Conservation (phyloP, 2,797 vertebrate species). For the Cottoperca gobio region DNA sequence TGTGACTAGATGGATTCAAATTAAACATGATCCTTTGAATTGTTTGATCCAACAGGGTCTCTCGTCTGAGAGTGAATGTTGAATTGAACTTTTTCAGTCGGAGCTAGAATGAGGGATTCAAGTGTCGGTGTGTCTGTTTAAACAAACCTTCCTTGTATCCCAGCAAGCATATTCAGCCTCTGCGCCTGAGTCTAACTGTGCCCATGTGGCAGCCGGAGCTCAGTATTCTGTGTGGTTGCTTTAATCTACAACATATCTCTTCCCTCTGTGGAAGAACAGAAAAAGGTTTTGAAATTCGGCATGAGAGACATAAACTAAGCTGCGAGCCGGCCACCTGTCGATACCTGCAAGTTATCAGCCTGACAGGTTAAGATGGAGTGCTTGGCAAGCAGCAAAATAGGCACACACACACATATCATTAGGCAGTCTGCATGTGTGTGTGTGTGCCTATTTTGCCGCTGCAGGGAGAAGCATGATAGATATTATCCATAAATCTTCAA, state of each 20-base stretch:
- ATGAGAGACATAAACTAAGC: constrained; percentile 27
- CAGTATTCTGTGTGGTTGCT: constrained; percentile 32
- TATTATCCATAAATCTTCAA: constrained; percentile 48
- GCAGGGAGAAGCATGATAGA: constrained; percentile 48
- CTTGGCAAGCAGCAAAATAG: constrained; percentile 46
- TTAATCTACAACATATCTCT: constrained; percentile 25
- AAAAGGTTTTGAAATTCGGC: constrained; percentile 28
- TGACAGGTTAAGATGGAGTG: constrained; percentile 59
- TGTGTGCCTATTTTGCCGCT: constrained; percentile 40
- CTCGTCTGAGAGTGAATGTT: constrained; percentile 1
- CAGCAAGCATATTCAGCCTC: constrained; percentile 7
- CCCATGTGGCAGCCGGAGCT: constrained; percentile 39
- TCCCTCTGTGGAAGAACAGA: neutral
- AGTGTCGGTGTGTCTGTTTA: constrained; percentile 6
- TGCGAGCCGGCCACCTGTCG: constrained; percentile 41
- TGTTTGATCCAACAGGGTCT: constrained; percentile 13
- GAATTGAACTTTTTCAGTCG: neutral
- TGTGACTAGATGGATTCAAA: constrained; percentile 9
- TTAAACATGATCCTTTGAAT: neutral
- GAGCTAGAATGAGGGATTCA: constrained; percentile 9
- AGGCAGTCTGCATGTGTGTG: no score
- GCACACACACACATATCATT: constrained; percentile 42
- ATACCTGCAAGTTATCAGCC: constrained; percentile 60
- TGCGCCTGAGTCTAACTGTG: constrained; percentile 13
- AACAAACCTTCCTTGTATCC: constrained; percentile 16